Base-by-base conservation (phyloP, 1,140 invertebrate species). In the Ips typographus region DNA sequence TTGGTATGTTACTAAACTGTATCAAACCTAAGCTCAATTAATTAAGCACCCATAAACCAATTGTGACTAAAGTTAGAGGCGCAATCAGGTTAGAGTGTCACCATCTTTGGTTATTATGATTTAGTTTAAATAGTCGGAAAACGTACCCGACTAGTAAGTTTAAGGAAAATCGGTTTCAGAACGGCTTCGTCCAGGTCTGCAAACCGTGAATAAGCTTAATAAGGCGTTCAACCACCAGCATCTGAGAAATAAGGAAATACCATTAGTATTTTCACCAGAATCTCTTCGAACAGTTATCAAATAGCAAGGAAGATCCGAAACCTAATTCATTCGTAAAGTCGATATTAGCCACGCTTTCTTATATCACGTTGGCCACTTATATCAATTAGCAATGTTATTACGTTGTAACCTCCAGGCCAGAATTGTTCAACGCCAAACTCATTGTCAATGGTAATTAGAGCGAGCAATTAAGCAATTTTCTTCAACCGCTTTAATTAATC, bases 401-500 rank as follows among this genome's bases (percentile, higher is more conserved):
- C 44, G 44, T n/a, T 42, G n/a, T 37, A 60, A 60, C 41, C 40
- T 44, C 22, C 37, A 40, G 39, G 40, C 37, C 2, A 38, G 7
- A 37, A 57, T 57, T 57, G 39, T 57, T 59, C 40, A 41, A 41
- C 40, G 7, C 40, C 41, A n/a, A 41, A 37, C 8, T n/a, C 44
- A 51, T 62, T 62, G 44, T 62, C 8, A 51, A 62, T 51, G 5
- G n/a, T 62, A 62, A 62, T 62, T 62, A 62, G 60, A 62, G 60
- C 60, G 36, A 39, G 51, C 60, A 49, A 62, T 62, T 62, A 62
- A 62, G 47, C 44, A 62, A 62, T 62, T 62, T 43, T 40, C 43
- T 51, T 37, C 41, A 7, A 8, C 44, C n/a, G 41, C 41, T 51
- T 62, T 51, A 62, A 62, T 62, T 51, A 51, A 5, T 51, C 8